Percentiles rank a stretch among this genome's conserved stretches.
phyloP scores from a whole-genome alignment of 1,140 invertebrate species.

The Lepidostoma basale region DNA sequence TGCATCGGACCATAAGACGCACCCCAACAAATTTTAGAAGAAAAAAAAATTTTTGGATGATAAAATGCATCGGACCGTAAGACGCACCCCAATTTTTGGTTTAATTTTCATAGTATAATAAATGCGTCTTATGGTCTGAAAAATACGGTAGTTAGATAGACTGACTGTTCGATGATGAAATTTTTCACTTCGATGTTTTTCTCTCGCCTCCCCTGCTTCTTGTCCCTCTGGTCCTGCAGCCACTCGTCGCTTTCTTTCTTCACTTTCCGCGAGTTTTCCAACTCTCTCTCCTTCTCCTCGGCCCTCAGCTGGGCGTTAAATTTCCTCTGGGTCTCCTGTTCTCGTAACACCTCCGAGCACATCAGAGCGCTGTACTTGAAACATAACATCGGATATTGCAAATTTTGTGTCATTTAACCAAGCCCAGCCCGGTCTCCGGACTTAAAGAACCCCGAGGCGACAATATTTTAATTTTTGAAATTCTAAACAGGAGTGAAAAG shows the following conservation, averaged over 20 bases:
- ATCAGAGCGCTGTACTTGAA: slow-evolving; percentile 55
- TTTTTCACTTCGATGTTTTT: slow-evolving; percentile 39
- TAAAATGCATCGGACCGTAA: too few species aligned
- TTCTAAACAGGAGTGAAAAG: too few species aligned
- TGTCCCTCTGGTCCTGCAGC: slow-evolving; percentile 49
- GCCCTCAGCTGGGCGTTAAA: slow-evolving; percentile 50
- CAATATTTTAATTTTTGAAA: too few species aligned
- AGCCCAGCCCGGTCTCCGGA: too few species aligned
- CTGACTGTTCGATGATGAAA: slow-evolving; percentile 39
- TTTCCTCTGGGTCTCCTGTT: slow-evolving; percentile 54
- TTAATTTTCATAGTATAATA: too few species aligned
- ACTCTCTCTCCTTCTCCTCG: slow-evolving; percentile 49
- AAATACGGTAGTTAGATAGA: not conserved
- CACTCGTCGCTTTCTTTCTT: slow-evolving; percentile 52
- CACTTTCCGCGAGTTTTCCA: slow-evolving; percentile 50
- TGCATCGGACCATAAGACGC: too few species aligned
- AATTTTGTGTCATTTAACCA: too few species aligned
- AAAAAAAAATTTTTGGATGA: too few species aligned
- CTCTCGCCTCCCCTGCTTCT: slow-evolving; percentile 49
- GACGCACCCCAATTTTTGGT: too few species aligned
- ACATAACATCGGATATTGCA: not conserved
- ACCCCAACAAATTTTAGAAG: too few species aligned
- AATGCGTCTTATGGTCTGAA: too few species aligned
- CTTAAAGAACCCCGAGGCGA: too few species aligned
- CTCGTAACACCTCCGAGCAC: slow-evolving; percentile 55